These are phyloP conservation scores for Hypocryptadius cinnamomeus DNA, from an alignment of 2,113 vertebrate species.

Conservation along the genomic window DNA sequence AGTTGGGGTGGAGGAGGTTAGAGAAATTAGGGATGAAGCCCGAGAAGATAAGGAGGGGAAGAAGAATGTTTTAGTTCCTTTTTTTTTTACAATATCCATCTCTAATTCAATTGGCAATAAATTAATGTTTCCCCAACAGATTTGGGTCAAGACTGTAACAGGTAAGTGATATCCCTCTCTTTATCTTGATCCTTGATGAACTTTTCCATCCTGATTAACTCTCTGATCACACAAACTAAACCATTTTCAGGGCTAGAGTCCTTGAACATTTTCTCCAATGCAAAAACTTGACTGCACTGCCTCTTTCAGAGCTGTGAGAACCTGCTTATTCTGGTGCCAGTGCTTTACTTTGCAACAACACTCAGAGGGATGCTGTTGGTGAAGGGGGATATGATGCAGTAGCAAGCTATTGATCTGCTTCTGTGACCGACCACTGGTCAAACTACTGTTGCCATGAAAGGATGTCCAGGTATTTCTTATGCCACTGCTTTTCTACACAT, in stretches of 20 bases:
- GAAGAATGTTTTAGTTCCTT: neutral
- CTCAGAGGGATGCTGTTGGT: neutral
- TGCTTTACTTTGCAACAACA: neutral
- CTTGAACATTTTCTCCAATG: neutral
- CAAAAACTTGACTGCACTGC: neutral
- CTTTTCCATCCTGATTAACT: neutral
- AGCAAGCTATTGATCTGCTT: neutral
- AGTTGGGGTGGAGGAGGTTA: accelerated
- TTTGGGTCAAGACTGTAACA: neutral
- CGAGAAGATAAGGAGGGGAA: accelerated
- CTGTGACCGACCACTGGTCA: neutral
- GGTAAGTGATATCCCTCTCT: neutral
- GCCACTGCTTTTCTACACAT: neutral
- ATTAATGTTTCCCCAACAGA: neutral
- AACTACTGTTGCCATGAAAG: neutral
- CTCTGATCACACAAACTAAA: neutral
- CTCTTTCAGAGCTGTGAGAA: neutral
- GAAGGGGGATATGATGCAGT: neutral
- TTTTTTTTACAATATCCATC: neutral
- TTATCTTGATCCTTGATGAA: neutral
- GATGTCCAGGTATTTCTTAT: neutral
- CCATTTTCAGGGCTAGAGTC: neutral
- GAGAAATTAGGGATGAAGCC: neutral
- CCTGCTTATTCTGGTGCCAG: neutral
- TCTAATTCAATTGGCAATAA: neutral